Evolutionary conservation across 2,113 vertebrate species (phyloP), one percentile per base, ranked within the genome.

Genomic region (Siphamia tubifer): DNA sequence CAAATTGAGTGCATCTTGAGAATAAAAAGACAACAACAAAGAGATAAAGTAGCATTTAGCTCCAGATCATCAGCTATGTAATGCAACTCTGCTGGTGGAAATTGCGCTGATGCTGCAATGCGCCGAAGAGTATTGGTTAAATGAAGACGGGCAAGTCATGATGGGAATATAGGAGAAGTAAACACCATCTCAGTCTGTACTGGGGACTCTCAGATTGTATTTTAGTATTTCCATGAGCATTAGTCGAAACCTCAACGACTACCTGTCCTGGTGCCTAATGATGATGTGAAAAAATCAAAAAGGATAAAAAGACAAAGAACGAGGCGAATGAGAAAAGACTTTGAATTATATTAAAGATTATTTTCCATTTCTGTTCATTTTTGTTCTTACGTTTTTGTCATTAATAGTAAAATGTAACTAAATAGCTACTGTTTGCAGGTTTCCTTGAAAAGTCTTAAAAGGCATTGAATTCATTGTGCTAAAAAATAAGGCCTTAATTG

Each of bases 91-190:
- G 52, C 42, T 5, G 38, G 52, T 53, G 55, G 27, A 64, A 64
- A 80, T 53, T 34, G 62, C 58, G 43, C 36, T 34, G 58, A 57
- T 56, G 57, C 49, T 45, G 62, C 1, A 8, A 55, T 51, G 57
- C 54, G 13, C 43, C 27, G 4, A 45, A 11, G 35, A 72, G 57
- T 70, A 60, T 54, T 65, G 70, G 48, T 56, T 48, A 54, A 62
- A 74, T 53, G 39, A 65, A 84, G 60, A 55, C 48, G 1, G 11
- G 62, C 62, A 68, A 63, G 30, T 56, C 75, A 74, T 79, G 72
- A 69, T 71, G 80, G 81, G 81, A 83, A 60, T 40, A 39, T 17
- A 63, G 80, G 35, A 47, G 54, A 34, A 45, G 40, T 69, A 63
- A 73, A 67, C 52, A 43, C n/a, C 30, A 31, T 32, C 42, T 5